Percentiles rank a stretch among this genome's conserved stretches.
Conservation (phyloP, 2,113 vertebrate species). For the Pelodiscus sinensis region DNA sequence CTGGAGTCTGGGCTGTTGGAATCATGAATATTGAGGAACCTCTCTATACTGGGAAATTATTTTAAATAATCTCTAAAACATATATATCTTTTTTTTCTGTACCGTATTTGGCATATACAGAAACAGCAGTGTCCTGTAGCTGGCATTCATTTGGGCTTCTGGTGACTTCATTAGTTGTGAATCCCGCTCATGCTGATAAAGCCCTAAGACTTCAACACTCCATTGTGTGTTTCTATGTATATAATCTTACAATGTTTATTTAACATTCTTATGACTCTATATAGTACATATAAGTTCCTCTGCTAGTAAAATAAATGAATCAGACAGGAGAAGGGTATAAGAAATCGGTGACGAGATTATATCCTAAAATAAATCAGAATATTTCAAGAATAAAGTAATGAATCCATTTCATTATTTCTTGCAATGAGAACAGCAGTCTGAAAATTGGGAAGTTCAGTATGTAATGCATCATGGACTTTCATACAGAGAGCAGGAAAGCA, state of each 20-base stretch:
- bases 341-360: conserved; percentile 29
- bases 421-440: conserved; percentile 50
- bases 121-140: background rate
- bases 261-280: background rate
- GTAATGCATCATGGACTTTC: conserved; percentile 65
- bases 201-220: background rate
- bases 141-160: background rate
- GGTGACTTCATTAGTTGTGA: background rate
- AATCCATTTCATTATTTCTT: conserved; percentile 70
- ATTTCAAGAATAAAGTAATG: conserved; percentile 68
- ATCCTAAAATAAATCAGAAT: conserved; percentile 60
- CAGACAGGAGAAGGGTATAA: conserved; percentile 5
- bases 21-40: background rate
- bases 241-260: background rate
- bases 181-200: background rate
- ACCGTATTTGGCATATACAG: background rate
- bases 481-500: conserved; percentile 66
- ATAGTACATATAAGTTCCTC: background rate
- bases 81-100: rapidly evolving
- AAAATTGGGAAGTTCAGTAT: conserved; percentile 58
- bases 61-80: background rate
- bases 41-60: background rate
- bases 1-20: background rate
- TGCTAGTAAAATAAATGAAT: conserved; percentile 22
- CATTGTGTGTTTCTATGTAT: background rate